Base-by-base conservation (phyloP, 2,797 vertebrate genomes). In the Cyclura pinguis region DNA sequence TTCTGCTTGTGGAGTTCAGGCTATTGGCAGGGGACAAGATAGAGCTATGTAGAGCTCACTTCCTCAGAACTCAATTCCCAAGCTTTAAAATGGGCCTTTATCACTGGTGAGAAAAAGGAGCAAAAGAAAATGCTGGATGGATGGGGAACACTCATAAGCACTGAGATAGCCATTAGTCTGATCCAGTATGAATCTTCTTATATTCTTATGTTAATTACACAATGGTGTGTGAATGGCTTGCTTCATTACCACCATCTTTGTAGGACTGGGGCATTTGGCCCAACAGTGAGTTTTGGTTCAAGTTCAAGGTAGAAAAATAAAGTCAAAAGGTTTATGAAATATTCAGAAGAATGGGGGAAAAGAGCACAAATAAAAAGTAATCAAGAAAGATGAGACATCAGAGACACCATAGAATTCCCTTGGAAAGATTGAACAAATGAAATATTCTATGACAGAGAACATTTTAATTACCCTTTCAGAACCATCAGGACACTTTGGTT, bases 381-480 rank as follows among this genome's bases (percentile, higher is more conserved):
- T 82, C 74, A 6, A 32, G 12, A 14, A 57, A 50, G 2, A 18
- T 2, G 62, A 74, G 22, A 76, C 50, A 24, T 83, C 42, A 62
- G 24, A 82, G 14, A 76, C 24, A 80, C 69, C 1, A 7, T 2
- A 55, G 50, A 29, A 91, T 90, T 64, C 47, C 67, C 73, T 77
- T 88, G 59, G 35, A 82, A 76, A 55, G 90, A 62, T 85, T 88
- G 86, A 91, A 88, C n/a, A 78, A 82, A 92, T 69, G 86, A 93
- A 92, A 74, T 47, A 80, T 81, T 50, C 85, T 84, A 80, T 57
- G 77, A 16, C 59, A 85, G 88, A 86, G 84, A 86, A 88, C 55
- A 82, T 80, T 94, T 95, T 57, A 88, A 92, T 88, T 91, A 89
- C 77, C 88, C 85, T 89, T 50, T 93, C 89, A 93, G 86, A 93